phyloP scores from a whole-genome alignment of 2,797 vertebrate species.

The Semaprochilodus insignis region DNA sequence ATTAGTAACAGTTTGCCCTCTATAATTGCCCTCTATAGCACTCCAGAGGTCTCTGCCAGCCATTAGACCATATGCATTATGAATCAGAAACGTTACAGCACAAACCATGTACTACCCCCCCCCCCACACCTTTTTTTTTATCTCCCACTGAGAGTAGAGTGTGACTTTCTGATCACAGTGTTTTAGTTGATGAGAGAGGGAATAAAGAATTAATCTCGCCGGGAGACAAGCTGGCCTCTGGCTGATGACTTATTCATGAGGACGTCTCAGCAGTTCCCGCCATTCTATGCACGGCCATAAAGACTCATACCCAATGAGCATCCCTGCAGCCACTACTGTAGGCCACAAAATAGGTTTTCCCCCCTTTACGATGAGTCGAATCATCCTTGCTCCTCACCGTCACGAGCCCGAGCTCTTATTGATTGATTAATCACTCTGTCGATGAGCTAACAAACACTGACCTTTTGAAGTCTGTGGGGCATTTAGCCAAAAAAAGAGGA shows the following conservation, averaged over 20 bases:
- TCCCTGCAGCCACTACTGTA: background rate
- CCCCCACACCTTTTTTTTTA: background rate
- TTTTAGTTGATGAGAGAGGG: conserved; percentile 47
- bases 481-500: conserved; percentile 77
- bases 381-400: conserved; percentile 39
- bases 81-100: conserved; percentile 50
- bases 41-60: conserved; percentile 49
- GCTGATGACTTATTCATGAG: conserved; percentile 57
- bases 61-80: conserved; percentile 64
- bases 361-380: conserved; percentile 6
- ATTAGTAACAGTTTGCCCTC: conserved; percentile 60
- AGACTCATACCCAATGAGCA: background rate
- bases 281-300: conserved; percentile 13
- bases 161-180: conserved; percentile 42
- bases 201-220: conserved; percentile 54
- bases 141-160: conserved; percentile 33
- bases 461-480: conserved; percentile 86
- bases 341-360: conserved; percentile 3
- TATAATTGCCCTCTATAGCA: conserved; percentile 49
- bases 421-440: conserved; percentile 98
- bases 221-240: conserved; percentile 16
- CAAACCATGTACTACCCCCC: conserved; percentile 50
- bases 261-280: conserved; percentile 37
- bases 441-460: conserved; percentile 98
- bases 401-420: conserved; percentile 84